phyloP scores from a whole-genome alignment of 2,888 invertebrate genomes.

The Acronicta leporina region DNA sequence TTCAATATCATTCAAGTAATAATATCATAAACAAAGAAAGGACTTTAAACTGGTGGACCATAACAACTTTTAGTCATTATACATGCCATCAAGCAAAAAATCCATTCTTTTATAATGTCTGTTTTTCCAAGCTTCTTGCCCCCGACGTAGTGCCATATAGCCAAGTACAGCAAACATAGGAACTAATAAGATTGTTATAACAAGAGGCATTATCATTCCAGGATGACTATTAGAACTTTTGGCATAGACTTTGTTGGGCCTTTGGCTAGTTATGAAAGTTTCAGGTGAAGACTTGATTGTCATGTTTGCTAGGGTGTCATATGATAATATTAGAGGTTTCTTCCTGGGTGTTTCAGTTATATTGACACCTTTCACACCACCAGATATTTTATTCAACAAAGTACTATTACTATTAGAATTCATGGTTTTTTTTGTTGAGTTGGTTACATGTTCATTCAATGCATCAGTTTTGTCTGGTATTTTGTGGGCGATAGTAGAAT shows the following conservation, averaged over 20 bases:
- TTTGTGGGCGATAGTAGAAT: conserved; percentile 22
- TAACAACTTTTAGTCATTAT: conserved; percentile 91
- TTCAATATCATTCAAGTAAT: conserved; percentile 42
- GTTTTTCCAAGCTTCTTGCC: conserved; percentile 95
- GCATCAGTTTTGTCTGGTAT: conserved; percentile 6
- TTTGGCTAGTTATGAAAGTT: conserved; percentile 59
- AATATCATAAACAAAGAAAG: background rate
- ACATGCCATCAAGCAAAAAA: conserved; percentile 96
- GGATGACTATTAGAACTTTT: conserved; percentile 78
- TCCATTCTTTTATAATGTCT: conserved; percentile 96
- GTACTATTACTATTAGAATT: conserved; percentile 22
- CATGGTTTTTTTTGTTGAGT: conserved; percentile 18
- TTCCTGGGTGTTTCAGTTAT: conserved; percentile 65
- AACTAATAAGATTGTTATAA: conserved; percentile 92
- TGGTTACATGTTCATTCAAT: conserved; percentile 16
- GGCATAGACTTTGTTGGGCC: conserved; percentile 59
- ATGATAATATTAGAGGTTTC: conserved; percentile 73
- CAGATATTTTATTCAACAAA: conserved; percentile 23
- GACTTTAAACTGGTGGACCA: background rate
- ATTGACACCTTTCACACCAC: conserved; percentile 36
- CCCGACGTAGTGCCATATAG: conserved; percentile 91
- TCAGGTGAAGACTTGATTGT: conserved; percentile 61
- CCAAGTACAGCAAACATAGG: conserved; percentile 92
- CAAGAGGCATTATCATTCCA: conserved; percentile 93
- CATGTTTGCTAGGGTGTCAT: conserved; percentile 67